These are phyloP conservation scores for Podarcis siculus DNA, from an alignment of 2,797 vertebrate species.

Conservation along the genomic window DNA sequence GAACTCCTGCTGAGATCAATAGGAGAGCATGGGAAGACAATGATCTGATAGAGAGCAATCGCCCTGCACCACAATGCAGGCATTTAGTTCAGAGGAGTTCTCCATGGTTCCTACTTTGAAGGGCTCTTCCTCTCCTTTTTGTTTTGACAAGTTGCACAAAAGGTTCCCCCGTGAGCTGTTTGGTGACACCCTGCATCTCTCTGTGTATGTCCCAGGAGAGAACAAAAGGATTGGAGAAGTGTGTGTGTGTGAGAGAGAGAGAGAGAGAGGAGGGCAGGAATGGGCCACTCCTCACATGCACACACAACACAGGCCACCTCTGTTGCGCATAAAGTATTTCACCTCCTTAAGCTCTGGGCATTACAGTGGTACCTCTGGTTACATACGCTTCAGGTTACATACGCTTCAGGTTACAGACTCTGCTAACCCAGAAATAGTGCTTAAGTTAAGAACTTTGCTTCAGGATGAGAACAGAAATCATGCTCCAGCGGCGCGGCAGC, in stretches of 20 bases:
- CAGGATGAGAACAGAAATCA: no score
- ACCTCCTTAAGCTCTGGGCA: background rate
- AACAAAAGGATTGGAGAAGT: background rate
- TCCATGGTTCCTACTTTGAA: background rate
- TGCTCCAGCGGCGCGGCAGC: no score
- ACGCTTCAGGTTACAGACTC: no score
- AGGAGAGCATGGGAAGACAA: slow-evolving; percentile 48
- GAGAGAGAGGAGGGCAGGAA: no score
- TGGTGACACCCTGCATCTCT: rapidly evolving
- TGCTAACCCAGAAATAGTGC: no score
- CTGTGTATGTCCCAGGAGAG: background rate
- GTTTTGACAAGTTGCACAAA: background rate
- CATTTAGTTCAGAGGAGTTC: background rate
- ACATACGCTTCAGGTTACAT: no score
- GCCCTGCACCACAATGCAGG: background rate
- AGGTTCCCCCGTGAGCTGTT: background rate
- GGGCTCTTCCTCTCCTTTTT: background rate
- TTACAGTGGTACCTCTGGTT: no score
- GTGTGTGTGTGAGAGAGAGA: background rate
- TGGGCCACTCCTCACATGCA: no score
- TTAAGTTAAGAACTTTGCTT: no score
- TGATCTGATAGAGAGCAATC: slow-evolving; percentile 7
- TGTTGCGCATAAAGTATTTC: background rate
- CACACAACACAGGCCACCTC: no score
- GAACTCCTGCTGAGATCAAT: slow-evolving; percentile 24